Evolutionary conservation across 2,888 invertebrate species (phyloP).

Genomic region (Cheiracanthium punctorium): DNA sequence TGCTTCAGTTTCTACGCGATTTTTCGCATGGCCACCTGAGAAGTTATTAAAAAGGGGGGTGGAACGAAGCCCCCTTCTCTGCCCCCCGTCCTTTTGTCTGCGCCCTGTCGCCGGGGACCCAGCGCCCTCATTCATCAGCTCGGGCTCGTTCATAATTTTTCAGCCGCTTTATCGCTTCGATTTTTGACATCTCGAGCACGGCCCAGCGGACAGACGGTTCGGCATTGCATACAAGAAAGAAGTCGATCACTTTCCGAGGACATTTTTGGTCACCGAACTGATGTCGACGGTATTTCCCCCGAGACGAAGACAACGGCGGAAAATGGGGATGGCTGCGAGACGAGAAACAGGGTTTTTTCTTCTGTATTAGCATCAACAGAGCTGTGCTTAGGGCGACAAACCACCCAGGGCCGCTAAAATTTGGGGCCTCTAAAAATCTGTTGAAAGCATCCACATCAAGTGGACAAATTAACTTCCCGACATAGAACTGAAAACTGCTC

Average conservation of each 20-base stretch:
- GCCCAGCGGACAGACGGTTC: background rate
- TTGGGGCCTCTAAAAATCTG: no score
- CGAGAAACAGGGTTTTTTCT: no score
- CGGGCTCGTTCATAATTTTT: constrained; percentile 29
- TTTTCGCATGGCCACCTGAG: constrained; percentile 48
- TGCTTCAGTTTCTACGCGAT: constrained; percentile 26
- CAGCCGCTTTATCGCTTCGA: constrained; percentile 40
- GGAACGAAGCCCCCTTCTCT: no score
- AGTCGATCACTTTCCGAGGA: background rate
- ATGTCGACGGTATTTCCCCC: no score
- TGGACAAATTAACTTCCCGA: no score
- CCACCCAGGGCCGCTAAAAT: no score
- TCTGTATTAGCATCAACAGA: no score
- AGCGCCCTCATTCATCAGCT: constrained; percentile 21
- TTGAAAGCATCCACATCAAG: no score
- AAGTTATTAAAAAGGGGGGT: constrained; percentile 46
- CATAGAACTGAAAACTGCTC: no score
- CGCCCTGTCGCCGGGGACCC: background rate
- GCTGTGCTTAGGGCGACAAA: no score
- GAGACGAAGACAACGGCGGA: no score
- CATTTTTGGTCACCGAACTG: constrained; percentile 22
- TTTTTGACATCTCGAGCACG: constrained; percentile 45
- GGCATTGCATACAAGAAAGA: background rate
- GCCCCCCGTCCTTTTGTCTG: constrained; percentile 9
- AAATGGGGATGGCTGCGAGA: no score